Base-by-base conservation (phyloP, 1,140 invertebrate species). In the Hypothenemus hampei region DNA sequence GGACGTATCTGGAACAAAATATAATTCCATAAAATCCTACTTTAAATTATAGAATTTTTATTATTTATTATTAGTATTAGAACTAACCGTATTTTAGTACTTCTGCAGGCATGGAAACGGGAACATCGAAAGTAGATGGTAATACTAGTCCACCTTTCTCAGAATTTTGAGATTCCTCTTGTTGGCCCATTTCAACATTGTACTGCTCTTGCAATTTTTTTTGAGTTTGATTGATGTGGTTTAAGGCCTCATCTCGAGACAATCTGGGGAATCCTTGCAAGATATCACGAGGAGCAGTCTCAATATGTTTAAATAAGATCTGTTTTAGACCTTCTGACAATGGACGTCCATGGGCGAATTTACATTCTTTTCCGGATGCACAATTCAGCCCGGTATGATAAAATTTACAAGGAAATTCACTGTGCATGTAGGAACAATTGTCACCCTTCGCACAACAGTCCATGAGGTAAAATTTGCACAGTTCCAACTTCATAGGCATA, bases 371-470 rank as follows among this genome's bases (percentile, higher is more conserved):
- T 11, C 80, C 84, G 15, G 79, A 73, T 58, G 79, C 81, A 72
- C 94, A 97, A 39, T 87, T 84, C 61, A 91, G 79, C 61, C 92
- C 93, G 36, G 91, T 91, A 67, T 98, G 94, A 69, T 87, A 97
- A 76, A 90, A 97, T 78, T 97, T 97, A 75, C 95, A 98, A 24
- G 95, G 95, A 71, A 96, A 98, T 70, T 97, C 93, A 62, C 87
- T 85, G 77, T 98, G 95, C 86, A 98, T 91, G 68, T 95, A 98
- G 3, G 93, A 77, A 77, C 95, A 98, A 72, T 93, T 93, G 59
- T 95, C 91, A 59, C 89, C 83, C 77, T 97, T 97, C 6, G 89
- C 89, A 75, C 95, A 98, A 69, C 90, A 92, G 49, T 94, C 91
- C 81, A 91, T 93, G 31, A 97, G 71, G 74, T 97, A 97, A 76